Base-by-base conservation (phyloP, 2,113 vertebrate genomes). In the Manacus vitellinus region DNA sequence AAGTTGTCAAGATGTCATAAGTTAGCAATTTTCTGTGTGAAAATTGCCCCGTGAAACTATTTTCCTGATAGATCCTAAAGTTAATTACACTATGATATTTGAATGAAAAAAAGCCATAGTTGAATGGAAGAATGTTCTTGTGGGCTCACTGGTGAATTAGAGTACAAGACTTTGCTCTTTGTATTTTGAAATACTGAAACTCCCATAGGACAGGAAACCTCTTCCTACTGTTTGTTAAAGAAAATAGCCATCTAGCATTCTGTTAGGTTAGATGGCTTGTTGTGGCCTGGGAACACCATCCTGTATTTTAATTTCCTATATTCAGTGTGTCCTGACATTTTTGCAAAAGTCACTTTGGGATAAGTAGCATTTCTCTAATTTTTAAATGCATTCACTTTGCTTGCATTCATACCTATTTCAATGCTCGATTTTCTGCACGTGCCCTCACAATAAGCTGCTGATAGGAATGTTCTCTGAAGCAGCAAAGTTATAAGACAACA, bases 101-200 rank as follows among this genome's bases (percentile, higher is more conserved):
- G 58, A 85, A 79, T 37, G 51, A 67, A 77, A 80, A 75, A 85
- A 83, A 49, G 55, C 37, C 43, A 37, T 7, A 49, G 68, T 27
- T 78, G 78, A 86, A 85, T 58, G 8, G 86, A 89, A 80, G 91
- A 71, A 39, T 43, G 59, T 62, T 83, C 37, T 12, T 62, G 39
- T 84, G 94, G 67, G 33, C 30, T 93, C 70, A 85, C 70, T 76
- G 41, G 74, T 94, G 74, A 67, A 65, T 88, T 86, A 39, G 14
- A 90, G 63, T 88, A 96, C 91, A 94, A 94, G 91, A 86, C 30
- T 94, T 95, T 78, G 76, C 86, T 92, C 61, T 95, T 92, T 91
- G 0, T 1, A 20, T 74, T 96, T 63, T 84, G 35, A 91, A 95
- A 71, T 87, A 37, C 51, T 39, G 30, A 74, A 73, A 88, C 8